A percentile compares a stretch with the other conserved stretches of the same genome.
Evolutionary conservation across 2,113 vertebrate species (phyloP).

Genomic region (Malurus alboscapulatus): DNA sequence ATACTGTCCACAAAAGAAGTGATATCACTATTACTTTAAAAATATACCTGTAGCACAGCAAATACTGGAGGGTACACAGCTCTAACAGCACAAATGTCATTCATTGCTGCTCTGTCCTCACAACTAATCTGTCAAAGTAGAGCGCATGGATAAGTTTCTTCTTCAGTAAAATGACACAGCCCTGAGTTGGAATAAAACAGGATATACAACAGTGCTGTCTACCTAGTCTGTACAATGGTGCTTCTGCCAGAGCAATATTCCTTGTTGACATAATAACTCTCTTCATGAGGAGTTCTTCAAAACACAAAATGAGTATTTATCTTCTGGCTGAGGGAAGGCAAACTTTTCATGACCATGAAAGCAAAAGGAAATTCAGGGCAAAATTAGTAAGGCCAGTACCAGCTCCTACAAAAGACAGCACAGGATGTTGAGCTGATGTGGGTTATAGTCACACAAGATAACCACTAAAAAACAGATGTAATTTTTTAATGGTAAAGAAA

Average conservation of each 20-base stretch:
- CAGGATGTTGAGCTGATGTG: neutral
- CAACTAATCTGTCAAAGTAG: neutral
- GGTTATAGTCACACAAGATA: neutral
- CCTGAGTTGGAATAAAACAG: neutral
- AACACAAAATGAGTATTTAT: neutral
- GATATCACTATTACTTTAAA: neutral
- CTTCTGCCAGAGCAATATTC: neutral
- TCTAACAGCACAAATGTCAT: neutral
- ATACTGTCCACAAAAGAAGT: neutral
- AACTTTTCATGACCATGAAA: neutral
- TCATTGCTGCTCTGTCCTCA: neutral
- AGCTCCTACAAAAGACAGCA: neutral
- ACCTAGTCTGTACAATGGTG: neutral
- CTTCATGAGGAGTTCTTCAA: neutral
- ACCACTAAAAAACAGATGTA: rapidly evolving
- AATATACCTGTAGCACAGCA: neutral
- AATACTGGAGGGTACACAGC: neutral
- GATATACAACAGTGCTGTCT: too few relatives aligned
- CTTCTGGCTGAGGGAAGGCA: neutral
- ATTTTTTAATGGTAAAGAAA: neutral
- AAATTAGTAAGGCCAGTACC: neutral
- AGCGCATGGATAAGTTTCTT: neutral
- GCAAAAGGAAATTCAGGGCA: neutral
- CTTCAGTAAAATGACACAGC: neutral
- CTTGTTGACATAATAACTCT: rapidly evolving